Evolutionary conservation across 2,113 vertebrate species (phyloP).

Genomic region (Chaetops frenatus): DNA sequence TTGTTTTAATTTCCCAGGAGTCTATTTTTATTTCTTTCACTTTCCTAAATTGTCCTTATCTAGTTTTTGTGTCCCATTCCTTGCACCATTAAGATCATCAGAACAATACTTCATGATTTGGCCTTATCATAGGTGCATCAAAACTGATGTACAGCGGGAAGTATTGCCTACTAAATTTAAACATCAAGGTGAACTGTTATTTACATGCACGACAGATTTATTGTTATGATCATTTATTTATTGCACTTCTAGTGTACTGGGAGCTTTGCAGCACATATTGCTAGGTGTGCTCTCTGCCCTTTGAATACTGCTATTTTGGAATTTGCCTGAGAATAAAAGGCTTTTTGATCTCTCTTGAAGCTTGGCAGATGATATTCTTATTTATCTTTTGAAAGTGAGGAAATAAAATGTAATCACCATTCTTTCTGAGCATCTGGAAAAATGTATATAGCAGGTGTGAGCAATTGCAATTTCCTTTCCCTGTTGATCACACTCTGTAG

Average conservation of each 20-base stretch:
- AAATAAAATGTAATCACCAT: background rate
- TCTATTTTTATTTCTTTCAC: background rate
- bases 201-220: background rate
- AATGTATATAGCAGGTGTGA: background rate
- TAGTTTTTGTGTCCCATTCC: background rate
- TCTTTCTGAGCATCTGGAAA: background rate
- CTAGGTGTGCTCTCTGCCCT: background rate
- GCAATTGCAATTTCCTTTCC: background rate
- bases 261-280: background rate
- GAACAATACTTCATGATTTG: background rate
- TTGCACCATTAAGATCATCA: background rate
- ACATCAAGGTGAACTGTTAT: background rate
- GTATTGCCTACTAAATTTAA: background rate
- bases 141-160: background rate
- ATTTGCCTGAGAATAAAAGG: background rate
- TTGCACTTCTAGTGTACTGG: background rate
- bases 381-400: background rate
- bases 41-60: background rate
- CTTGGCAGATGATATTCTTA: background rate
- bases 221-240: constrained; percentile 37
- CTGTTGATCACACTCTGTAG: background rate
- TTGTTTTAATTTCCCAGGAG: background rate
- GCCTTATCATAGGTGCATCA: background rate
- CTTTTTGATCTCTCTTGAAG: background rate
- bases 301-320: background rate